Base-by-base conservation (phyloP, 2,888 invertebrate genomes). In the Buathra laborator region DNA sequence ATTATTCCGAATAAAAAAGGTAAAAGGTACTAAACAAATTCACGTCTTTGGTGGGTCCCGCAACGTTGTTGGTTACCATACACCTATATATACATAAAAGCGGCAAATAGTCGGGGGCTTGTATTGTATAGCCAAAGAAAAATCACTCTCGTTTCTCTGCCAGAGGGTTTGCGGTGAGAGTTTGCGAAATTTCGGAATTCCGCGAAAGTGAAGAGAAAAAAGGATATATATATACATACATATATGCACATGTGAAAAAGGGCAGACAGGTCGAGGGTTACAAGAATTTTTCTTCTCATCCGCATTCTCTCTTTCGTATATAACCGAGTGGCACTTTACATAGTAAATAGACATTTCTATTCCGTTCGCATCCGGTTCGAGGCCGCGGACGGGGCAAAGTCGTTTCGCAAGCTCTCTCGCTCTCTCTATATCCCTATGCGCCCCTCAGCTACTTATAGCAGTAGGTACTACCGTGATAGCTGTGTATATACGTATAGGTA, bases 301-400 rank as follows among this genome's bases (percentile, higher is more conserved):
- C 66, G 51, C 48, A 78, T 67, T 51, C 74, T 78, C 77, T 66
- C 78, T 70, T 75, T 75, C 81, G 53, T 70, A 78, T 81, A 84
- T 88, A 89, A 88, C 85, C 83, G 83, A 83, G 81, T 83, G 82
- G 59, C 75, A 83, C 82, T 89, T 88, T 87, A 86, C 87, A 86
- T 86, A 85, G 89, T 84, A 89, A 89, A 87, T 85, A 86, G 84
- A 86, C 78, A 86, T 87, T 89, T 88, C 83, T 86, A 89, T 87
- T 88, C 86, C 74, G 75, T 67, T 70, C 79, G 82, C 86, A 88
- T 88, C 84, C 84, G 75, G 75, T 66, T 81, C 79, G 79, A 75
- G 85, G 71, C 82, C 75, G 82, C 82, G 82, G 81, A 85, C 79
- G 74, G 79, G 75, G 71, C 76, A 53, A 84, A 85, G 82, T 85